A percentile compares a stretch with the other conserved stretches of the same genome.
Evolutionary conservation across 2,113 vertebrate species (phyloP).

Genomic region (Columba janthina): DNA sequence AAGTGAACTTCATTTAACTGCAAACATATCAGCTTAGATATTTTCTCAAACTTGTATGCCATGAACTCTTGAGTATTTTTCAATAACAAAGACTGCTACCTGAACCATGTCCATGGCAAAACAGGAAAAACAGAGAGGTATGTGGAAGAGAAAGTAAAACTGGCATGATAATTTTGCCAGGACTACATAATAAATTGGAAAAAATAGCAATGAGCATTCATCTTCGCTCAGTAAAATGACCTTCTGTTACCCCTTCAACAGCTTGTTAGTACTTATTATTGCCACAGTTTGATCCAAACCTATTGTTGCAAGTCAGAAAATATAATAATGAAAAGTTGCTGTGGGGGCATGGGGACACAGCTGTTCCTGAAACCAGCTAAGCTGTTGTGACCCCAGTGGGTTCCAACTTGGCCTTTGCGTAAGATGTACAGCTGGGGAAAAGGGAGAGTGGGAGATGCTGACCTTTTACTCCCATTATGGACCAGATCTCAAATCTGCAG

Average conservation of each 20-base stretch:
- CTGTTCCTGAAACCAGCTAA: not conserved
- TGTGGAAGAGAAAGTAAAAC: fast-evolving
- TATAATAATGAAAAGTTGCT: not conserved
- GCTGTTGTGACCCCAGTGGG: not conserved
- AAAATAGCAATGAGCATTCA: not conserved
- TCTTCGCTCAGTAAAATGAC: not conserved
- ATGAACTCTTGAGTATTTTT: not conserved
- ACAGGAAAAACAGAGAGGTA: not conserved
- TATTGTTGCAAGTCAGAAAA: not conserved
- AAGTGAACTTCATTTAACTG: not conserved
- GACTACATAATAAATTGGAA: not conserved
- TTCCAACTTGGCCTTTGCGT: not conserved
- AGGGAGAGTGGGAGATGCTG: not conserved
- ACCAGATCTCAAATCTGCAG: not conserved
- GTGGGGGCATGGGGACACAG: not conserved
- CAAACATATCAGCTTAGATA: not conserved
- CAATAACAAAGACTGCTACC: not conserved
- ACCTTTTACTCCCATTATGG: not conserved
- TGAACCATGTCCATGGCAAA: not conserved
- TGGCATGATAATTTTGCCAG: not conserved
- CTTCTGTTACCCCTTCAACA: not conserved
- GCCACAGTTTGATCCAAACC: not conserved
- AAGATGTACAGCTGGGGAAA: not conserved
- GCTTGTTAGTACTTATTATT: not conserved
- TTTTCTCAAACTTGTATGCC: not conserved